A percentile compares a stretch with the other conserved stretches of the same genome.
These are phyloP conservation scores for Diarsia dahlii DNA, from an alignment of 2,888 invertebrate genomes.

Conservation along the genomic window DNA sequence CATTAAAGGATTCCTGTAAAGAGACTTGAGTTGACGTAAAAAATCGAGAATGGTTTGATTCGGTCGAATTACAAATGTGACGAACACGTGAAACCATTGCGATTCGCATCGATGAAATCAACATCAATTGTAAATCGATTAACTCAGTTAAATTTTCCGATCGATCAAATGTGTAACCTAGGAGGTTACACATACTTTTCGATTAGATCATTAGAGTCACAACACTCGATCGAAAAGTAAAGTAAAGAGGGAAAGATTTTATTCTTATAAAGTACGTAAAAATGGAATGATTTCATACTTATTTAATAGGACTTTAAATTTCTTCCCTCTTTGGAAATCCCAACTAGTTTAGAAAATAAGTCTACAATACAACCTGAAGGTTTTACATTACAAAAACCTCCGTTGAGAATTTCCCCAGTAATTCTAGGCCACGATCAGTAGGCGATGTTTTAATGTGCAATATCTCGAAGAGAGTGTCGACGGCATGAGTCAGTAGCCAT, in stretches of 20 bases:
- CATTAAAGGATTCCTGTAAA: conserved; percentile 6
- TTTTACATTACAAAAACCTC: not conserved
- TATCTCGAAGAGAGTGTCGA: conserved; percentile 53
- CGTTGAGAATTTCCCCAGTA: conserved; percentile 32
- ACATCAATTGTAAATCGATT: not conserved
- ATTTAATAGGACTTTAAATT: not conserved
- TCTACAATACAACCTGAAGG: not conserved
- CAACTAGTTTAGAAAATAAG: not conserved
- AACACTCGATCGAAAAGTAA: not conserved
- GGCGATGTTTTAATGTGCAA: conserved; percentile 35
- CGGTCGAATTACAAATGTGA: not conserved
- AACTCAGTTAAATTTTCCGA: not conserved
- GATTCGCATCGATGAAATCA: not conserved
- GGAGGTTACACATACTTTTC: too few species aligned
- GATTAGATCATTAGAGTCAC: not conserved
- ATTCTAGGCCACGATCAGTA: conserved; percentile 55
- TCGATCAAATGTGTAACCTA: conserved; percentile 2
- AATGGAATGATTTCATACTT: not conserved
- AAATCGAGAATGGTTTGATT: not conserved
- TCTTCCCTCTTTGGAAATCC: not conserved
- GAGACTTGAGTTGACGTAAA: conserved; percentile 7
- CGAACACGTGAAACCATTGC: not conserved
- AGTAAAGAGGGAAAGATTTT: not conserved
- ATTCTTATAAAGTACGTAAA: too few species aligned
- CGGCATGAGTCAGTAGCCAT: conserved; percentile 59